Percentiles rank a stretch among this genome's conserved stretches.
Evolutionary conservation across 2,797 vertebrate species (phyloP).

Genomic region (Lithobates pipiens): DNA sequence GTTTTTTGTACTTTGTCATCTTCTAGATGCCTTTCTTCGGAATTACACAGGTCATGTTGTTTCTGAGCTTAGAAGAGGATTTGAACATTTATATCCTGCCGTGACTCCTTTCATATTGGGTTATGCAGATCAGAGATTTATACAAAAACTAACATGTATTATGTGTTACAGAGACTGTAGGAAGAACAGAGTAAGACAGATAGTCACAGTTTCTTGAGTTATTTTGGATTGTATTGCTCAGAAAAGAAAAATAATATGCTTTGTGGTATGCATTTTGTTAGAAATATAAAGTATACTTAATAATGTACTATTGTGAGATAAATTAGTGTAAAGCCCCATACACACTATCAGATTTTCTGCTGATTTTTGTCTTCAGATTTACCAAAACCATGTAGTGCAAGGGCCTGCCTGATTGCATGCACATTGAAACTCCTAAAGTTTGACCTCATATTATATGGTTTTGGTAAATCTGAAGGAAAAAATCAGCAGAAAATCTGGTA

Average conservation of each 20-base stretch:
- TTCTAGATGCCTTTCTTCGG: background rate
- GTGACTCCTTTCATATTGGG: constrained; percentile 25
- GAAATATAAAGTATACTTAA: background rate
- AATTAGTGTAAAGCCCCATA: too few relatives aligned
- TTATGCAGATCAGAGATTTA: constrained; percentile 21
- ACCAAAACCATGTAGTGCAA: too few relatives aligned
- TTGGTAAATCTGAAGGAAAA: too few relatives aligned
- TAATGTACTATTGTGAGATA: background rate
- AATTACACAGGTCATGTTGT: background rate
- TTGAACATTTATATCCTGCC: constrained; percentile 9
- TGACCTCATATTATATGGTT: too few relatives aligned
- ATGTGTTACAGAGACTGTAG: background rate
- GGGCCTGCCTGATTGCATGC: too few relatives aligned
- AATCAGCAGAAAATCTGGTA: too few relatives aligned
- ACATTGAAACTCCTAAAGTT: too few relatives aligned
- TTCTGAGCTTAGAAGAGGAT: background rate
- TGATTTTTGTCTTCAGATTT: too few relatives aligned
- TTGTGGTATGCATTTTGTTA: background rate
- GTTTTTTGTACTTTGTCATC: constrained; percentile 3
- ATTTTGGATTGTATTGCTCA: background rate
- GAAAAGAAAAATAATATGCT: background rate
- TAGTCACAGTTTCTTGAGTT: constrained; percentile 2
- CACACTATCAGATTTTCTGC: too few relatives aligned
- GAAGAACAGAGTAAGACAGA: background rate
- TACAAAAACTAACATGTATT: background rate